Conservation (phyloP, 2,797 vertebrate genomes). For the Chromobotia macracanthus region DNA sequence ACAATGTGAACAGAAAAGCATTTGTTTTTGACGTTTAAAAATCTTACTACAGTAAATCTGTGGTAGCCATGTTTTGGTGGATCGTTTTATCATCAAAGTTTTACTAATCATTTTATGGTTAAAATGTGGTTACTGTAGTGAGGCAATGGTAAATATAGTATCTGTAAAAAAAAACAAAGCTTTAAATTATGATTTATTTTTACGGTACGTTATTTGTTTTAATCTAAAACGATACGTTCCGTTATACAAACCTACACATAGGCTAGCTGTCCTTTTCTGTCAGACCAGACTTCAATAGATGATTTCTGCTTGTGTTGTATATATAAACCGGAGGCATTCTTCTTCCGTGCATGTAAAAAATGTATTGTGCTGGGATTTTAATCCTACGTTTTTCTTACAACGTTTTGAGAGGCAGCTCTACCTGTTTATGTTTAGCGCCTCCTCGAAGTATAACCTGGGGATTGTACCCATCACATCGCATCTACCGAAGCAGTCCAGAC, state of each 20-base stretch:
- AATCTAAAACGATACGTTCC: neutral
- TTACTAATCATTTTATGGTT: no score
- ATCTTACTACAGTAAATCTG: no score
- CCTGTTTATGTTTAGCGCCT: constrained; percentile 57
- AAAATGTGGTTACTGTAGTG: neutral
- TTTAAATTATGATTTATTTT: neutral
- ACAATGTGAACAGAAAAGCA: neutral
- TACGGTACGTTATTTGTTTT: neutral
- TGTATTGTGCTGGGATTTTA: neutral
- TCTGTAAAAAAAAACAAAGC: neutral
- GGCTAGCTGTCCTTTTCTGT: neutral
- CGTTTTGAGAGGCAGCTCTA: constrained; percentile 24
- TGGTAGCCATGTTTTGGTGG: no score
- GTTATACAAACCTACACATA: no score
- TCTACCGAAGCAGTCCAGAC: constrained; percentile 63
- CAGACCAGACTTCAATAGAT: no score
- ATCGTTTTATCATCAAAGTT: no score
- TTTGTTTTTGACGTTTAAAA: no score
- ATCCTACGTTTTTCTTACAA: neutral
- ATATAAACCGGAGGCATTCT: neutral
- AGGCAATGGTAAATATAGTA: neutral
- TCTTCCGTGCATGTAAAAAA: neutral
- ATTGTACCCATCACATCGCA: constrained; percentile 64
- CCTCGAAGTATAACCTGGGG: constrained; percentile 36
- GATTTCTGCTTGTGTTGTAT: no score